Evolutionary conservation across 2,888 invertebrate species (phyloP), one percentile per base, ranked within the genome.

Genomic region (Acleris laterana): DNA sequence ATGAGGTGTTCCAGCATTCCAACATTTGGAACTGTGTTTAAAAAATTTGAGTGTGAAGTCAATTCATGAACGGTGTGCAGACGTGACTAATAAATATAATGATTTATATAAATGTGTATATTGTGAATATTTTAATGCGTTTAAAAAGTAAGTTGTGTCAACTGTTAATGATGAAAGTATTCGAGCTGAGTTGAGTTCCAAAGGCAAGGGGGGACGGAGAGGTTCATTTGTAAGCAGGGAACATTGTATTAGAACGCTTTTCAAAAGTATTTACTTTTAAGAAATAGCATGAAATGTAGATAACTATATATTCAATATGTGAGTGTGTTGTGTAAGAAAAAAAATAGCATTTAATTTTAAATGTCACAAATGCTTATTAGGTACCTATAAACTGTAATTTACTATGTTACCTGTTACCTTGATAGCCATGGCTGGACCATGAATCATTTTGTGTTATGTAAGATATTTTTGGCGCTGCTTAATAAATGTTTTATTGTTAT

Each of bases 361-460:
- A 72, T 71, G 63, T 75, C 71, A 72, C 74, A 73, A 72, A 76
- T 69, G 75, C 75, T 79, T 77, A 72, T 69, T 72, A n/a, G n/a
- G n/a, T n/a, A 71, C 63, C 63, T 70, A 71, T 71, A 67, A 70
- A 68, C 69, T 71, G 58, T 71, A 68, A 68, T 66, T 70, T 32
- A 61, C 42, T 59, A 66, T 51, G 57, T 63, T 73, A 59, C 63
- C 70, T 71, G 67, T 71, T 77, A 74, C 72, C 74, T 69, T 74
- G 71, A 69, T 63, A 69, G 60, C 69, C 74, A 77, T 82, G 85
- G 83, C 85, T 85, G 84, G 85, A 74, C 84, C 85, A 70, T 77
- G 72, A 69, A 62, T 71, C 13, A 1, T 38, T 72, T 70, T 72
- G 67, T 63, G 32, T 69, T 61, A 69, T 50, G 42, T 63, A 70